Evolutionary conservation across 2,888 invertebrate species (phyloP), one percentile per base, ranked within the genome.

Genomic region (Xylota sylvarum): DNA sequence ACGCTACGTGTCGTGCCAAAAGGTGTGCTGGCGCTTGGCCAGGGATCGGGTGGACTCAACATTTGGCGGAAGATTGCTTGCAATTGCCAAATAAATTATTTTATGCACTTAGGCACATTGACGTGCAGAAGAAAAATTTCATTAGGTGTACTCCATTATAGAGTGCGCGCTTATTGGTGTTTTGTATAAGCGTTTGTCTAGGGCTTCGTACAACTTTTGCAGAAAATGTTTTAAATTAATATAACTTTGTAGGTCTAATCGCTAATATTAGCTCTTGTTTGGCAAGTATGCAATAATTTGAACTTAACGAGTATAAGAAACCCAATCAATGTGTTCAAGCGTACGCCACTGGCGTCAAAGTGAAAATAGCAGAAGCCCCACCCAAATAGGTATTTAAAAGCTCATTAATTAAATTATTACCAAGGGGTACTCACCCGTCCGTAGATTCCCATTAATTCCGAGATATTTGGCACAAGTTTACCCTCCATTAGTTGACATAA

Each of bases 391-490:
- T 37, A 56, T 17, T 64, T 79, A 64, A 72, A 64, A 64, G 10
- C 23, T 0, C 17, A 64, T 70, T 35, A 9, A 43, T 70, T 27
- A 78, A 19, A 37, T 35, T 40, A n/a, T 52, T 37, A 52, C 5
- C 4, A 0, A 32, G 32, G 12, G 6, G 10, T 1, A 93, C 94
- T 93, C 93, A 97, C 97, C 92, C 97, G 94, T 73, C 98, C 98
- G 93, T 97, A 98, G 87, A 98, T 95, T 69, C 96, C 96, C 93
- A 97, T 94, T 6, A 98, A 93, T 91, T 97, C 96, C 0, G 95
- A 94, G 17, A 94, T 93, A 91, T 96, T 96, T 5, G 98, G 97
- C 67, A 98, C 92, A 30, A 94, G 93, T 72, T 94, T 93, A 37
- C 94, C 95, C 12, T 88, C 88, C 70, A 97, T 93, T 92, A 96